Evolutionary conservation across 2,113 vertebrate species (phyloP).

Genomic region (Tapirus terrestris): DNA sequence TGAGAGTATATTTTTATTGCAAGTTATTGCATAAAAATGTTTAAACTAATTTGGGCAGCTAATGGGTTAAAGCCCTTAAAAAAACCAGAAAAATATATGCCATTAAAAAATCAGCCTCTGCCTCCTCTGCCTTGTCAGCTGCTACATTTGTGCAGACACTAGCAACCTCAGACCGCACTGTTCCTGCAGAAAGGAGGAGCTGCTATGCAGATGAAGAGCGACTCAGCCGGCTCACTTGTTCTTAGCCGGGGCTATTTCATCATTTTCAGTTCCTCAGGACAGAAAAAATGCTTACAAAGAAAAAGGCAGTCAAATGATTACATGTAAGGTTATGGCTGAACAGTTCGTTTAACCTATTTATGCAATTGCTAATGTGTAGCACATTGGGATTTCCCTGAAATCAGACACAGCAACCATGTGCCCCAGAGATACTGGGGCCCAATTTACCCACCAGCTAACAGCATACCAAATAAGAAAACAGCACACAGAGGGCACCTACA

Average conservation of each 20-base stretch:
- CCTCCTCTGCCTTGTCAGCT: neutral
- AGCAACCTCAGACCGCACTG: neutral
- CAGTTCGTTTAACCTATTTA: conserved; percentile 54
- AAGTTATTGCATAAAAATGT: conserved; percentile 7
- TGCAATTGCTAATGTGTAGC: neutral
- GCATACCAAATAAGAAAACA: neutral
- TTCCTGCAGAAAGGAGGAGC: neutral
- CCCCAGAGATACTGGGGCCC: neutral
- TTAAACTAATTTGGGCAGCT: neutral
- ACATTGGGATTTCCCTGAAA: conserved; percentile 20
- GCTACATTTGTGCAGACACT: neutral
- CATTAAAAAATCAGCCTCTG: conserved; percentile 28
- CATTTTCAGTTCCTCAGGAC: neutral
- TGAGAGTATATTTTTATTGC: conserved; percentile 31
- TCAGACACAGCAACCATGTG: neutral
- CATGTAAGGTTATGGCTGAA: neutral
- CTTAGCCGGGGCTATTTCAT: conserved; percentile 8
- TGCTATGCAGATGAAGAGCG: conserved; percentile 21
- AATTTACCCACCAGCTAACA: neutral
- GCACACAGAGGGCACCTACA: neutral
- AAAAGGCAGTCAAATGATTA: conserved; percentile 9
- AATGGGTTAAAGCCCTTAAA: conserved; percentile 30
- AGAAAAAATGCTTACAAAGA: conserved; percentile 29
- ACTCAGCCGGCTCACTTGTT: neutral
- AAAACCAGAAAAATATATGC: neutral